Percentiles rank a stretch among this genome's conserved stretches.
Evolutionary conservation across 2,888 invertebrate genomes (phyloP).

Genomic region (Scaptomyza reducta): DNA sequence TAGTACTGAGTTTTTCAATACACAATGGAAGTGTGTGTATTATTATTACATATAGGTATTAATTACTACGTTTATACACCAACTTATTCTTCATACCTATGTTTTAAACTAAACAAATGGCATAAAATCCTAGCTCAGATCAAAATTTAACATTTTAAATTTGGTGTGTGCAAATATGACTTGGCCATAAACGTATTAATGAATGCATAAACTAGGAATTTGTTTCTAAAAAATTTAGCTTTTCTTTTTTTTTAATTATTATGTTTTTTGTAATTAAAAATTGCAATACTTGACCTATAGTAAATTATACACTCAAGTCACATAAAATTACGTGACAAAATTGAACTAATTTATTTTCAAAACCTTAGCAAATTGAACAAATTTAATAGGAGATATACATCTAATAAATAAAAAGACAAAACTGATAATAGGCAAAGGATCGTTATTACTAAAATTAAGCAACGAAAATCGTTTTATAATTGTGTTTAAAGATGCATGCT

Average conservation of each 20-base stretch:
- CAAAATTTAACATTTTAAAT: neutral
- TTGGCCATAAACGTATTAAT: neutral
- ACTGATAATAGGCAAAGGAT: neutral
- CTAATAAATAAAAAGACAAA: neutral
- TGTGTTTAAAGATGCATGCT: no score
- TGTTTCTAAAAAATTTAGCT: neutral
- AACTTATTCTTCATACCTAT: no score
- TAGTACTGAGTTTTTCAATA: neutral
- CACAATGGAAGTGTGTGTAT: constrained; percentile 13
- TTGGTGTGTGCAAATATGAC: neutral
- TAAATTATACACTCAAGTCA: neutral
- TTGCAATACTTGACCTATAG: neutral
- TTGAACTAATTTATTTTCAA: neutral
- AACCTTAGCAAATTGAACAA: neutral
- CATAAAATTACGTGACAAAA: neutral
- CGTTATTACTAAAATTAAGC: neutral
- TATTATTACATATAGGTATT: neutral
- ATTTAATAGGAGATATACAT: neutral
- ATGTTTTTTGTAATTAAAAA: no score
- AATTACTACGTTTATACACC: no score
- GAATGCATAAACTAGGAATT: neutral
- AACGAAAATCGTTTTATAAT: no score
- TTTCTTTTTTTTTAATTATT: neutral
- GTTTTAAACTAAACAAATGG: no score
- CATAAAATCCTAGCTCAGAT: neutral